A percentile compares a stretch with the other conserved stretches of the same genome.
Evolutionary conservation across 2,797 vertebrate species (phyloP).

Genomic region (Myotis findleyi): DNA sequence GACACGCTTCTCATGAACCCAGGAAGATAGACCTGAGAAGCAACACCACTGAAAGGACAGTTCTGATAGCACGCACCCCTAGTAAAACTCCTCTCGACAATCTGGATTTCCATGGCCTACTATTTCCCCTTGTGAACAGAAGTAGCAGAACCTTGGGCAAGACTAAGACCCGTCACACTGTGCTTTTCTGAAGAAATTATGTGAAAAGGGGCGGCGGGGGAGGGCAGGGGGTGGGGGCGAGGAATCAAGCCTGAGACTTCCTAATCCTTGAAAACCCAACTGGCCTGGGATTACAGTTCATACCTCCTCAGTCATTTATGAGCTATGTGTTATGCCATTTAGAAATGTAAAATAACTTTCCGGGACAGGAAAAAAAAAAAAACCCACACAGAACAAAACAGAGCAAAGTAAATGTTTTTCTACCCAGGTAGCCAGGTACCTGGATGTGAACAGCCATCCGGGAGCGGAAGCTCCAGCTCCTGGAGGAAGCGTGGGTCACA

Average conservation of each 20-base stretch:
- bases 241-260: rapidly evolving
- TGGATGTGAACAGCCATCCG: not conserved
- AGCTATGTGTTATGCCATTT: not conserved
- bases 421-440: not conserved
- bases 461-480: not conserved
- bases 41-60: not conserved
- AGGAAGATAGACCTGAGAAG: not conserved
- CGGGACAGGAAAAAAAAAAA: not conserved
- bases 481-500: not conserved
- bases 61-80: not conserved
- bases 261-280: not conserved
- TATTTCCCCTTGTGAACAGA: not conserved
- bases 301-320: not conserved
- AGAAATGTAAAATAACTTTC: not conserved
- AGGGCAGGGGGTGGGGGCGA: too few relatives aligned
- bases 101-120: not conserved
- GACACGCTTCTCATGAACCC: not conserved
- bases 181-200: not conserved
- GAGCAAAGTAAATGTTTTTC: not conserved
- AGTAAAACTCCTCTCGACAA: not conserved
- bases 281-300: not conserved
- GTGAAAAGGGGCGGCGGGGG: too few relatives aligned
- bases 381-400: not conserved
- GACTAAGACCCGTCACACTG: not conserved
- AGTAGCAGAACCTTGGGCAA: not conserved